Evolutionary conservation across 35 echinoderm and acorn worm species (phyloP).

Genomic region (Apostichopus parvimensis): DNA sequence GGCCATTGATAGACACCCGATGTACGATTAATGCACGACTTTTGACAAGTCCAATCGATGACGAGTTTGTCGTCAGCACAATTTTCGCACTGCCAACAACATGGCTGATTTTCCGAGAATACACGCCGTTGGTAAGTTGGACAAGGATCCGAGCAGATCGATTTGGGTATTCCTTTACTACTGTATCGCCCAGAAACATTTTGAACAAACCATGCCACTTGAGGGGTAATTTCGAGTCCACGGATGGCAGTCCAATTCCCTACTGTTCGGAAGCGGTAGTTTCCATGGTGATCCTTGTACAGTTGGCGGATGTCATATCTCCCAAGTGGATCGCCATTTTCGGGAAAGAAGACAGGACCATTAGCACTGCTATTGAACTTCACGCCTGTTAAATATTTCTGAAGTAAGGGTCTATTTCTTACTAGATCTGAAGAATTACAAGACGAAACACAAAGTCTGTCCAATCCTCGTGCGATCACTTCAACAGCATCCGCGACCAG

Average conservation of each 20-base stretch:
- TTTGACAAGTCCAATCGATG: conserved; percentile 39
- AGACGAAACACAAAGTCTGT: background rate
- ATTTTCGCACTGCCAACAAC: conserved; percentile 73
- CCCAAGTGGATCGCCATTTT: background rate
- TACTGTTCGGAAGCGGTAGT: background rate
- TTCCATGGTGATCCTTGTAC: background rate
- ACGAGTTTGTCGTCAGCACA: conserved; percentile 55
- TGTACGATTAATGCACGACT: conserved; percentile 13
- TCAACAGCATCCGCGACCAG: conserved; percentile 22
- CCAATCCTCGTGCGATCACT: background rate
- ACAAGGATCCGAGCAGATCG: conserved; percentile 4
- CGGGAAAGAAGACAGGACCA: conserved; percentile 15
- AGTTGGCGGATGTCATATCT: conserved; percentile 22
- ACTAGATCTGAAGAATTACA: background rate
- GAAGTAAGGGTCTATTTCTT: background rate
- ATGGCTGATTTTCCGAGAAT: conserved; percentile 16
- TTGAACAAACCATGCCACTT: background rate
- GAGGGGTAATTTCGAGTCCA: background rate
- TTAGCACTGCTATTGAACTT: background rate
- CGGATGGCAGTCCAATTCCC: background rate
- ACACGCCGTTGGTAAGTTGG: background rate
- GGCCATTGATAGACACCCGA: conserved; percentile 20
- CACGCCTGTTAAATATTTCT: background rate
- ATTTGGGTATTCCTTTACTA: background rate
- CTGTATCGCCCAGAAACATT: background rate